Conservation (phyloP, 2,113 vertebrate genomes). For the Coryphaenoides rupestris region DNA sequence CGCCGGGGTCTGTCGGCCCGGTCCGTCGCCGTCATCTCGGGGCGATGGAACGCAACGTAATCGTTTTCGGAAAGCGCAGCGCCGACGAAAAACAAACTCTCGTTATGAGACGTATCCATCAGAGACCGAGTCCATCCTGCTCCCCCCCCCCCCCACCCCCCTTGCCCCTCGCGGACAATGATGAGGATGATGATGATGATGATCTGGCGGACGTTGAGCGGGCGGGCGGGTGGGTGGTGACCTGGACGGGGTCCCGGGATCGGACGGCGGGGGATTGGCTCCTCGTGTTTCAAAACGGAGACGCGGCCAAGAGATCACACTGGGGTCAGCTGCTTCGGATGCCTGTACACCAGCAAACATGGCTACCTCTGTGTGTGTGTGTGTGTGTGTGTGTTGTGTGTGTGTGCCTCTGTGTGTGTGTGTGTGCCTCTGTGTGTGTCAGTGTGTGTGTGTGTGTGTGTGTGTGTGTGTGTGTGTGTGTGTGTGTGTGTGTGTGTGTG, state of each 20-base stretch:
- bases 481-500: constrained; percentile 1
- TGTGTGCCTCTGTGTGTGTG: not conserved
- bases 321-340: constrained; percentile 46
- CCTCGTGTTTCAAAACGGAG: not conserved
- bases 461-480: not conserved
- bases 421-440: too few species aligned
- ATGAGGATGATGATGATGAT: constrained; percentile 10
- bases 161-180: too few species aligned
- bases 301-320: constrained; percentile 24
- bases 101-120: too few species aligned
- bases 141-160: too few species aligned
- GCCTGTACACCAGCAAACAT: constrained; percentile 34
- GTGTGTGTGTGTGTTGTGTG: constrained; percentile 12
- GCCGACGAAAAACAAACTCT: too few species aligned
- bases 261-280: constrained; percentile 11
- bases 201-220: constrained; percentile 9
- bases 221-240: not conserved
- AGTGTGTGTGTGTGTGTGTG: not conserved
- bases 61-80: too few species aligned
- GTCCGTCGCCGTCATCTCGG: too few species aligned
- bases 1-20: too few species aligned
- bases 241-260: not conserved
- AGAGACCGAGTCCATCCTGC: too few species aligned
- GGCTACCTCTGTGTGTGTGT: constrained; percentile 38
- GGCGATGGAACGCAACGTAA: too few species aligned